Evolutionary conservation across 2,113 vertebrate species (phyloP).

Genomic region (Nipponia nippon): DNA sequence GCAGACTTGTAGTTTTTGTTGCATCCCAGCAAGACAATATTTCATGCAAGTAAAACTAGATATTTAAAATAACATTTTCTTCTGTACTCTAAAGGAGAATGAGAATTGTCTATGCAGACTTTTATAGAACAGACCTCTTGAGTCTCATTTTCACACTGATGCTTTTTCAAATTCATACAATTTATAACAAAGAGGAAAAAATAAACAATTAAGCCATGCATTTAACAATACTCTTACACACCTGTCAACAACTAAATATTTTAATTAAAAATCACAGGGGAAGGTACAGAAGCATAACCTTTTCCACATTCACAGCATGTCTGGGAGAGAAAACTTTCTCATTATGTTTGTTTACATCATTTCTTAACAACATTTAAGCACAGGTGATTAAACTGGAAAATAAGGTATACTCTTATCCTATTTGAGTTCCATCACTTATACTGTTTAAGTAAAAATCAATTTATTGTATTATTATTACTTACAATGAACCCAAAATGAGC

Average conservation of each 20-base stretch:
- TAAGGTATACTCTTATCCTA: not conserved
- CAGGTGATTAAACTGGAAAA: not conserved
- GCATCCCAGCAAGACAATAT: not conserved
- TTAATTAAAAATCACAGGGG: constrained; percentile 67
- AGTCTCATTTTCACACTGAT: constrained; percentile 67
- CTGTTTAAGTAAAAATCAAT: not conserved
- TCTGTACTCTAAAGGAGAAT: constrained; percentile 48
- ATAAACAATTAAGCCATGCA: constrained; percentile 69
- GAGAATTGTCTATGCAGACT: not conserved
- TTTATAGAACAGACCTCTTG: constrained; percentile 48
- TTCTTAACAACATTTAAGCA: not conserved
- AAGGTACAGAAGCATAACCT: constrained; percentile 45
- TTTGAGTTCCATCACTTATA: not conserved
- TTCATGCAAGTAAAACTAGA: constrained; percentile 15
- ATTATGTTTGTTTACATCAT: not conserved
- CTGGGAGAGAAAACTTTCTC: not conserved
- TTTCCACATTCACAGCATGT: not conserved
- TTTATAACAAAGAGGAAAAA: constrained; percentile 67
- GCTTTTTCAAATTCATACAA: constrained; percentile 56
- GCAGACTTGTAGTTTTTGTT: not conserved
- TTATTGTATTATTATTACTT: not conserved
- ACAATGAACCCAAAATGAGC: not conserved
- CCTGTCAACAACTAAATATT: constrained; percentile 66
- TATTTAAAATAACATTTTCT: constrained; percentile 45
- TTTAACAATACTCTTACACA: constrained; percentile 64